Evolutionary conservation across 2,113 vertebrate genomes (phyloP), one percentile per base, ranked within the genome.

Genomic region (Pangasianodon gigas): DNA sequence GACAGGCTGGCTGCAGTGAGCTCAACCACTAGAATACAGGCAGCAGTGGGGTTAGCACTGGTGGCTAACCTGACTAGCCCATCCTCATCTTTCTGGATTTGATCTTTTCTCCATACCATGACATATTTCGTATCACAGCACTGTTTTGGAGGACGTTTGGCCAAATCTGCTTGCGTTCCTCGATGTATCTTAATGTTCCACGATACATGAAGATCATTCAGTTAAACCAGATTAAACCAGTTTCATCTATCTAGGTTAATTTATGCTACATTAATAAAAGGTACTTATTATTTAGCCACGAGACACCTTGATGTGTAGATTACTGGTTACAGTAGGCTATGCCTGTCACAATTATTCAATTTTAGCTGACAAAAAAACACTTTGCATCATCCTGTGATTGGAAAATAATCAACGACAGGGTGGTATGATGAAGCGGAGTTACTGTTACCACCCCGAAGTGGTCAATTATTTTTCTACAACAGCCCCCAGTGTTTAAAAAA

Each of bases 1-100:
- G 89, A 87, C 69, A 82, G 44, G 65, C 84, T 87, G 71, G 71
- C 85, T 89, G 92, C 89, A 87, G 81, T 89, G 69, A 84, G 80
- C 84, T 60, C 71, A 51, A 75, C 58, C 87, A 84, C 81, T 26
- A 56, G n/a, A 91, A 90, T 71, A 75, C 75, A 90, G 60, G 48
- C 84, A 90, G 87, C 85, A 88, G n/a, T 65, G 56, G 75, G 67
- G 71, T 82, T 74, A 87, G 32, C 58, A 2, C n/a, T 88, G 41
- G 8, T n/a, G 74, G 82, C 69, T 90, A 89, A 89, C 58, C 71
- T 21, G 29, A 54, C 6, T 80, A 87, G 89, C 79, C 44, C 10
- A 81, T 75, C 52, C 18, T 48, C 52, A 46, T 48, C 52, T 46
- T 69, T 41, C 19, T 87, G 44, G 13, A 74, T 46, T 71, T 67